A percentile compares a stretch with the other conserved stretches of the same genome.
Conservation (phyloP, 2,888 invertebrate genomes). For the Synergus gifuensis region DNA sequence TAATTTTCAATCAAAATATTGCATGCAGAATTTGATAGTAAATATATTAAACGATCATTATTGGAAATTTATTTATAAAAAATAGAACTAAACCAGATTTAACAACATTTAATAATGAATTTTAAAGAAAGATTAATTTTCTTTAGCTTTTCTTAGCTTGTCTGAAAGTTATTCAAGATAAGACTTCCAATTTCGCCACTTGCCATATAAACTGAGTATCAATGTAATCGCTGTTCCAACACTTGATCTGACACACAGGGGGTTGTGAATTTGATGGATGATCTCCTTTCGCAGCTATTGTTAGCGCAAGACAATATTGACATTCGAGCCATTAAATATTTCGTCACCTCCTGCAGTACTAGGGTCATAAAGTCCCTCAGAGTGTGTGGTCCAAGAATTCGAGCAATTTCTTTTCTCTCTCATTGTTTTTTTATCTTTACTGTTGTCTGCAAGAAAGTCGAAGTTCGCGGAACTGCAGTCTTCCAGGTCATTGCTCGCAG, state of each 20-base stretch:
- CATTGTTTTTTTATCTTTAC: conserved; percentile 10
- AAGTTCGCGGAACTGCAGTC: conserved; percentile 54
- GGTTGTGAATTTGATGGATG: conserved; percentile 28
- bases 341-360: conserved; percentile 17
- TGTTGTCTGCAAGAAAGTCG: conserved; percentile 11
- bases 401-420: neutral
- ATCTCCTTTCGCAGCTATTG: conserved; percentile 1
- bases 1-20: no score
- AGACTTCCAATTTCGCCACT: neutral
- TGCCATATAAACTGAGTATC: conserved; percentile 5
- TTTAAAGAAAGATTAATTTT: neutral
- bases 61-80: no score
- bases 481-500: conserved; percentile 56
- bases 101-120: no score
- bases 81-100: no score
- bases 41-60: no score
- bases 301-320: conserved; percentile 21
- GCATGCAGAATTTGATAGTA: no score
- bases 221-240: conserved; percentile 24
- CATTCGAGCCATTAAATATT: conserved; percentile 23
- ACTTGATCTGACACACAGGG: neutral
- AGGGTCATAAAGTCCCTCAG: neutral
- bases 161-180: neutral
- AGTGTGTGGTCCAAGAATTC: conserved; percentile 6
- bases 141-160: neutral